Percentiles rank a stretch among this genome's conserved stretches.
phyloP scores from a whole-genome alignment of 2,888 invertebrate genomes.

The Chironomus tentans region DNA sequence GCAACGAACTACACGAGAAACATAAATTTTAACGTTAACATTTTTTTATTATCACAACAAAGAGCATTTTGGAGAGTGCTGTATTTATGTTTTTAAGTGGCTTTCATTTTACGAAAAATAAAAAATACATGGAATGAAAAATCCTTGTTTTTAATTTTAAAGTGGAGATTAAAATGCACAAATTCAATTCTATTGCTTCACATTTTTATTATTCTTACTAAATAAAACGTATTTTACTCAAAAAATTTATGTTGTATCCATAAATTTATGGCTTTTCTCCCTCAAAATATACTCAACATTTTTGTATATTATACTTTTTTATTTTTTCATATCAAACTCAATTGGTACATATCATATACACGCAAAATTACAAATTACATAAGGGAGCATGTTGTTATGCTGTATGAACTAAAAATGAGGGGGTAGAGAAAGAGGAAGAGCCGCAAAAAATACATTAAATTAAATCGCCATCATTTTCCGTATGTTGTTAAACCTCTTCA shows the following conservation, averaged over 20 bases:
- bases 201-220: too few species aligned
- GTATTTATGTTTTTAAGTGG: background rate
- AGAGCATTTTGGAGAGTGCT: background rate
- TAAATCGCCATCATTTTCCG: conserved; percentile 22
- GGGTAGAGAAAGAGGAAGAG: background rate
- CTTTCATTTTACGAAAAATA: background rate
- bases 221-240: background rate
- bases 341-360: background rate
- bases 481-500: too few species aligned
- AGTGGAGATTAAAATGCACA: background rate
- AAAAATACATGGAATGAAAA: background rate
- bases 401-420: background rate
- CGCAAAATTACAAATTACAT: background rate
- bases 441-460: conserved; percentile 20
- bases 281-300: background rate
- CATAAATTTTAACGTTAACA: background rate
- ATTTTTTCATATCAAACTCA: too few species aligned
- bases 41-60: background rate
- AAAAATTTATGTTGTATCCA: background rate
- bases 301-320: background rate
- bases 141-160: background rate
- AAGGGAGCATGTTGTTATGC: background rate
- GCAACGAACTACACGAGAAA: background rate
- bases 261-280: background rate
- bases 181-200: too few species aligned